phyloP scores from a whole-genome alignment of 2,888 invertebrate genomes.

The Polyommatus iphigenia region DNA sequence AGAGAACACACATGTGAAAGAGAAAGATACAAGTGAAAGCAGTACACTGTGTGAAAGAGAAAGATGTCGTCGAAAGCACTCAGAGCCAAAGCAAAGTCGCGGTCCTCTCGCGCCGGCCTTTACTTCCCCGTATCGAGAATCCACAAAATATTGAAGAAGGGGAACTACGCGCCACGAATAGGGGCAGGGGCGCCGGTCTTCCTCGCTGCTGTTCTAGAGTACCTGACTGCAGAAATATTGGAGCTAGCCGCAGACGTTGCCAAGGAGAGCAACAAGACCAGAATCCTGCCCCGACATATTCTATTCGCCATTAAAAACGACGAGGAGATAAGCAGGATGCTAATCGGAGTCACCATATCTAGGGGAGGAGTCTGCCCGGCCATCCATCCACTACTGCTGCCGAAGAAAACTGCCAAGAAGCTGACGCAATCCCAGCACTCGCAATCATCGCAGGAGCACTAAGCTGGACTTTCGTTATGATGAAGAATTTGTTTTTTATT shows the following conservation, averaged over 20 bases:
- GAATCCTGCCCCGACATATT: constrained; percentile 60
- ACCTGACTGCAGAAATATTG: constrained; percentile 84
- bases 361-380: constrained; percentile 59
- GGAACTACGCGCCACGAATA: constrained; percentile 81
- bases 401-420: constrained; percentile 57
- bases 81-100: constrained; percentile 49
- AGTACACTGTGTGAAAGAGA: not conserved
- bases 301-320: constrained; percentile 60
- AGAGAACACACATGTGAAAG: not conserved
- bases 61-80: constrained; percentile 47
- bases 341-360: constrained; percentile 55
- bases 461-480: constrained; percentile 11
- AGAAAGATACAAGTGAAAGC: constrained; percentile 39
- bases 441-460: constrained; percentile 21
- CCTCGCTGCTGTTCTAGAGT: constrained; percentile 81
- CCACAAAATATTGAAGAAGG: constrained; percentile 79
- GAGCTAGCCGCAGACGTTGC: constrained; percentile 83
- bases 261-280: constrained; percentile 83
- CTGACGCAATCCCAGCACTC: constrained; percentile 34
- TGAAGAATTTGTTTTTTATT: not conserved
- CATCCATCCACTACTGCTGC: constrained; percentile 56
- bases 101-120: constrained; percentile 75
- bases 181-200: constrained; percentile 78
- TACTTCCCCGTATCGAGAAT: constrained; percentile 80
- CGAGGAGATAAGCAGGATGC: constrained; percentile 57